Conservation (phyloP, 2,888 invertebrate species). For the Aphelenchoides bicaudatus region DNA sequence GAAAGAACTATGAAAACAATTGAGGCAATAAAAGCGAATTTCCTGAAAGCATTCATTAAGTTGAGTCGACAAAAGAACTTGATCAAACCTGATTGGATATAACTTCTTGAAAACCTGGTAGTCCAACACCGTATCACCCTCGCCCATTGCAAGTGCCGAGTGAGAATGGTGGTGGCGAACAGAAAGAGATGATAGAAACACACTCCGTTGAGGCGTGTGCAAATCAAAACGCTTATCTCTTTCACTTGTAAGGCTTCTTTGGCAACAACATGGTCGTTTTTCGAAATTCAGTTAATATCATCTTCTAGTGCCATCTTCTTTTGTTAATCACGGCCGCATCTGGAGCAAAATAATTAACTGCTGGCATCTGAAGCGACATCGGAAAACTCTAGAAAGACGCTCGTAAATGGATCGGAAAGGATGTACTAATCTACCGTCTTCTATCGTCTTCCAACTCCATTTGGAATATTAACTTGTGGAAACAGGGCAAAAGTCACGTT, state of each 20-base stretch:
- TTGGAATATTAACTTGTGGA: too few species aligned
- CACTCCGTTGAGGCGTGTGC: background rate
- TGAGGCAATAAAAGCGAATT: slow-evolving; percentile 27
- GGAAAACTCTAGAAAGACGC: too few species aligned
- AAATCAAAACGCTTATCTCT: slow-evolving; percentile 2
- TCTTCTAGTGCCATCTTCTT: too few species aligned
- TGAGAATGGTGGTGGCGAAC: background rate
- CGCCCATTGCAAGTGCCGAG: background rate
- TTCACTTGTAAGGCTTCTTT: slow-evolving; percentile 11
- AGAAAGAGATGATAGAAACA: background rate
- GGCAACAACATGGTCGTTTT: too few species aligned
- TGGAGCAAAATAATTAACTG: too few species aligned
- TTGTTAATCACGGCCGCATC: too few species aligned
- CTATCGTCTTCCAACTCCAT: too few species aligned
- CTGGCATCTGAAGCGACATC: too few species aligned
- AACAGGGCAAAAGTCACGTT: too few species aligned
- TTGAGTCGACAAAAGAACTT: background rate
- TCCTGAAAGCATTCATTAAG: slow-evolving; percentile 19
- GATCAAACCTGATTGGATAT: slow-evolving; percentile 17
- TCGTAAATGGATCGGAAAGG: too few species aligned
- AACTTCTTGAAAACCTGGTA: slow-evolving; percentile 11
- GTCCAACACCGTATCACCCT: background rate
- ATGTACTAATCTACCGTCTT: too few species aligned
- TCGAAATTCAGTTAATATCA: too few species aligned
- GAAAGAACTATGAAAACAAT: slow-evolving; percentile 26